Evolutionary conservation across 2,888 invertebrate genomes (phyloP).

Genomic region (Macrophya annulata): DNA sequence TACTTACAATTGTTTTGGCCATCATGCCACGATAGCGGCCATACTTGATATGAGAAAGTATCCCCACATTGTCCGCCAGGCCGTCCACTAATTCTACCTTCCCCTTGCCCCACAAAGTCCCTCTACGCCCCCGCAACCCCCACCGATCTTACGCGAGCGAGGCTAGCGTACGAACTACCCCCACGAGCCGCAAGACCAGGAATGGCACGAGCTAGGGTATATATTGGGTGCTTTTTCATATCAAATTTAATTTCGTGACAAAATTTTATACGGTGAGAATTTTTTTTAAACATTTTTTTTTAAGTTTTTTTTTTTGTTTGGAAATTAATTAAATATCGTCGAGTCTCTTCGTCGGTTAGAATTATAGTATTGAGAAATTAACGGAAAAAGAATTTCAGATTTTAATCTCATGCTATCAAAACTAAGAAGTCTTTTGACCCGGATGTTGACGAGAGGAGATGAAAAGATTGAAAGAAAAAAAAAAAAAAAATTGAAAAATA

Average conservation of each 20-base stretch:
- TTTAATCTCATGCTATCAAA: no score
- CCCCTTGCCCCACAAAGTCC: slow-evolving; percentile 73
- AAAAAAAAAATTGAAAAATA: no score
- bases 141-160: slow-evolving; percentile 54
- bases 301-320: neutral
- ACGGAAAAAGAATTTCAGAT: no score
- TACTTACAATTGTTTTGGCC: slow-evolving; percentile 79
- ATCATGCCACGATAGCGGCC: slow-evolving; percentile 79
- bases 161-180: slow-evolving; percentile 53
- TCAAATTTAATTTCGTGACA: neutral
- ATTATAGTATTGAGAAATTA: no score
- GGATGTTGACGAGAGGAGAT: no score
- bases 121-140: slow-evolving; percentile 61
- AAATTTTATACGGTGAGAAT: neutral
- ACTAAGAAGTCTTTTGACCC: no score
- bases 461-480: no score
- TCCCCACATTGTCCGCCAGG: slow-evolving; percentile 78
- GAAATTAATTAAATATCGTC: no score
- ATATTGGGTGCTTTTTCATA: neutral
- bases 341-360: no score
- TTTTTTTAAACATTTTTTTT: neutral
- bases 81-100: slow-evolving; percentile 77
- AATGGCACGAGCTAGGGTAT: neutral
- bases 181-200: slow-evolving; percentile 36
- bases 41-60: slow-evolving; percentile 80